These are phyloP conservation scores for Montipora cactus DNA, from an alignment of 64 coral and sea anemone genomes.

Conservation along the genomic window DNA sequence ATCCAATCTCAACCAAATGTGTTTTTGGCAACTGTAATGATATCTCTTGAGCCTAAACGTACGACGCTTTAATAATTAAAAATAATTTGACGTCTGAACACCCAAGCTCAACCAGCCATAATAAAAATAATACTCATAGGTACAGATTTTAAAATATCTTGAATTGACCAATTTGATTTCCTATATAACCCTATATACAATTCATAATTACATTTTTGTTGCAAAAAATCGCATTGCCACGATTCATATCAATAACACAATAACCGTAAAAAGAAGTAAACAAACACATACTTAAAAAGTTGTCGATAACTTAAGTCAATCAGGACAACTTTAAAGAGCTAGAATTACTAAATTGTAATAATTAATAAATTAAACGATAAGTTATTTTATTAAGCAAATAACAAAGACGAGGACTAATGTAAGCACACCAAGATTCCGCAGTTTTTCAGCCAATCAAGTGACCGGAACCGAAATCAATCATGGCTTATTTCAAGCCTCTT, in stretches of 20 bases:
- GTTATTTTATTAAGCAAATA: no score
- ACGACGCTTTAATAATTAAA: neutral
- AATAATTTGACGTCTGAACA: neutral
- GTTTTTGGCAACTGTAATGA: neutral
- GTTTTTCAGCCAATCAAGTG: neutral
- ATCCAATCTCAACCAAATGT: neutral
- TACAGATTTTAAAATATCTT: neutral
- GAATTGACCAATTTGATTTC: neutral
- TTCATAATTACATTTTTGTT: neutral
- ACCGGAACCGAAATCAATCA: constrained; percentile 2
- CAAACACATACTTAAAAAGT: neutral
- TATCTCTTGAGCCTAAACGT: neutral
- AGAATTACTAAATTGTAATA: no score
- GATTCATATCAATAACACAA: neutral
- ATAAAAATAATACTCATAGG: neutral
- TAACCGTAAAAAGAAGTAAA: neutral
- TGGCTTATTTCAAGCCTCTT: neutral
- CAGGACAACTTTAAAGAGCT: neutral
- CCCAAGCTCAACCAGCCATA: no score
- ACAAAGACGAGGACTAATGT: no score
- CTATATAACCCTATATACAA: neutral
- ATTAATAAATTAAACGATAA: no score
- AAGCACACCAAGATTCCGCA: no score
- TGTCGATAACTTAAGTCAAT: neutral
- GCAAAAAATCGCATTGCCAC: neutral